Evolutionary conservation across 2,797 vertebrate genomes (phyloP).

Genomic region (Eupleurogrammus muticus): DNA sequence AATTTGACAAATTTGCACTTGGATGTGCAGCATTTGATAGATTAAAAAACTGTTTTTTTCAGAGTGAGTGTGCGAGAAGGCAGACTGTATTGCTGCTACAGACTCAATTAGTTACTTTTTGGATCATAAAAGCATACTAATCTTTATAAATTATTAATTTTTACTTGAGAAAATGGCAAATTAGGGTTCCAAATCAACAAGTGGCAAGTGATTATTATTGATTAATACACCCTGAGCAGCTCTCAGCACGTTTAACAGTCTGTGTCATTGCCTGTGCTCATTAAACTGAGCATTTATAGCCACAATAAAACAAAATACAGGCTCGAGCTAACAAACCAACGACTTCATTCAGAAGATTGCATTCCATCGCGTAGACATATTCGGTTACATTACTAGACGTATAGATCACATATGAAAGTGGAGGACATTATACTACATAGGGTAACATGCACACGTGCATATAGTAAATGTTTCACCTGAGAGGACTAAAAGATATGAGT

Average conservation of each 20-base stretch:
- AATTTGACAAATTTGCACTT: too few species aligned
- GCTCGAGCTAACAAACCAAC: conserved; percentile 17
- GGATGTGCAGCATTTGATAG: too few species aligned
- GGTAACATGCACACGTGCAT: background rate
- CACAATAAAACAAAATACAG: conserved; percentile 40
- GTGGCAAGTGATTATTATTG: too few species aligned
- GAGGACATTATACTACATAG: conserved; percentile 3
- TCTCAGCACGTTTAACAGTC: conserved; percentile 53
- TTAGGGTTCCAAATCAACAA: too few species aligned
- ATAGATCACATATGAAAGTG: conserved; percentile 44
- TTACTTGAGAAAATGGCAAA: too few species aligned
- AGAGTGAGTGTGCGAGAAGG: too few species aligned
- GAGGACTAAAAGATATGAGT: background rate
- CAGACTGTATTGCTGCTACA: too few species aligned
- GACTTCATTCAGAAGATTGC: conserved; percentile 55
- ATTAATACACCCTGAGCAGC: conserved; percentile 18
- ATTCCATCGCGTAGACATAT: conserved; percentile 48
- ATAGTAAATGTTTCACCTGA: background rate
- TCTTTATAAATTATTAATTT: too few species aligned
- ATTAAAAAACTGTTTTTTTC: too few species aligned
- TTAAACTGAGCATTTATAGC: conserved; percentile 56
- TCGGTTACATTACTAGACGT: conserved; percentile 40
- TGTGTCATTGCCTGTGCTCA: conserved; percentile 46
- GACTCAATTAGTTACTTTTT: too few species aligned
- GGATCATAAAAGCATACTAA: too few species aligned